phyloP scores from a whole-genome alignment of 2,888 invertebrate species.

The Drosophila differens region DNA sequence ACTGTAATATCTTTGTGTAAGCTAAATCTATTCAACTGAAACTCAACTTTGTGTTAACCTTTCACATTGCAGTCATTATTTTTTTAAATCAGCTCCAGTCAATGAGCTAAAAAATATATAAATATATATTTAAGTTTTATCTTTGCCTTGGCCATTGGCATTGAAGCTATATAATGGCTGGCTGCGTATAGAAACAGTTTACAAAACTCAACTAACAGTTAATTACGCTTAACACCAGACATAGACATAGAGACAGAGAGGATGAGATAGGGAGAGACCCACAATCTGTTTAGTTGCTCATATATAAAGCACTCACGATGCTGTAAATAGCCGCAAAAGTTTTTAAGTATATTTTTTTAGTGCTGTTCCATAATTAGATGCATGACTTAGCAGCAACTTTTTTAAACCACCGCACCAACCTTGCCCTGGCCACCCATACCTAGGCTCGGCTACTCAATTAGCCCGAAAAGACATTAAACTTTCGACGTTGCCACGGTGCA shows the following conservation, averaged over 20 bases:
- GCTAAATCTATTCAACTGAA: neutral
- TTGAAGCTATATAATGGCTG: slow-evolving; percentile 54
- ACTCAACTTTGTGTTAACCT: neutral
- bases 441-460: slow-evolving; percentile 70
- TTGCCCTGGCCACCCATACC: slow-evolving; percentile 1
- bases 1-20: neutral
- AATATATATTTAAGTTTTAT: slow-evolving; percentile 18
- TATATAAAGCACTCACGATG: slow-evolving; percentile 37
- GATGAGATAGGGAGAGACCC: too few relatives aligned
- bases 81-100: neutral
- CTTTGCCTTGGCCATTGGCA: slow-evolving; percentile 56
- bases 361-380: slow-evolving; percentile 73
- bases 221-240: slow-evolving; percentile 61
- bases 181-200: slow-evolving; percentile 35
- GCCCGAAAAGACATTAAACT: slow-evolving; percentile 77
- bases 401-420: slow-evolving; percentile 11
- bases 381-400: slow-evolving; percentile 71
- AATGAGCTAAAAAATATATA: slow-evolving; percentile 21
- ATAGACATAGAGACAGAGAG: slow-evolving; percentile 1
- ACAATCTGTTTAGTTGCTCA: slow-evolving; percentile 10
- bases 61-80: slow-evolving; percentile 6
- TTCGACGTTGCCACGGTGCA: slow-evolving; percentile 53
- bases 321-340: slow-evolving; percentile 59
- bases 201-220: slow-evolving; percentile 62
- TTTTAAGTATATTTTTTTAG: slow-evolving; percentile 53